phyloP scores from a whole-genome alignment of 1,140 invertebrate genomes.

The Drosophila sechellia region DNA sequence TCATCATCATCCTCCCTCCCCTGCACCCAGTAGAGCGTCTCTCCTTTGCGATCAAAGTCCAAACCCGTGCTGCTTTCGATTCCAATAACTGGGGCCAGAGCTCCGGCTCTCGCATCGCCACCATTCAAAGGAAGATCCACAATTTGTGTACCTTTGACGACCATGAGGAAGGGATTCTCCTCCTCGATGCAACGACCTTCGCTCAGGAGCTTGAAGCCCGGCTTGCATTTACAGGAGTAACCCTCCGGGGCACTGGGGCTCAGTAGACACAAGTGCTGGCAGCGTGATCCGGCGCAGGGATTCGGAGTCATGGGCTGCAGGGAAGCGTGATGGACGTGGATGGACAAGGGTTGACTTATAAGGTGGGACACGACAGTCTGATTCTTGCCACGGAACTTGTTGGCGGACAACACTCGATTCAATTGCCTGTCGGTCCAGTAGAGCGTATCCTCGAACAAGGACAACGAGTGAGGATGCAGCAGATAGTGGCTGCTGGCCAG shows the following conservation, averaged over 20 bases:
- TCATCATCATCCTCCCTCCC: conserved; percentile 90
- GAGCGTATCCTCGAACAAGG: conserved; percentile 95
- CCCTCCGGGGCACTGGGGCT: conserved; percentile 89
- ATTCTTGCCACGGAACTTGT: conserved; percentile 96
- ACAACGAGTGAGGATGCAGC: conserved; percentile 97
- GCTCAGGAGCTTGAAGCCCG: conserved; percentile 90
- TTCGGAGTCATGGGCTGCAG: conserved; percentile 94
- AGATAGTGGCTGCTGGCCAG: conserved; percentile 95
- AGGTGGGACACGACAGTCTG: conserved; percentile 97
- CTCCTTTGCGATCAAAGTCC: conserved; percentile 95
- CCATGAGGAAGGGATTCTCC: conserved; percentile 94
- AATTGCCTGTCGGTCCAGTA: conserved; percentile 99
- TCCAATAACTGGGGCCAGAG: conserved; percentile 95
- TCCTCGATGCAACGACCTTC: conserved; percentile 93
- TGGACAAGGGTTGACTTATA: conserved; percentile 96
- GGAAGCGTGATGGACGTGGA: conserved; percentile 96
- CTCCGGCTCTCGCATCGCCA: conserved; percentile 90
- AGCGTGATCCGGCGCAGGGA: conserved; percentile 92
- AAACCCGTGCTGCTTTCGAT: conserved; percentile 94
- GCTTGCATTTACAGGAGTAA: conserved; percentile 95
- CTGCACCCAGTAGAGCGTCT: conserved; percentile 94
- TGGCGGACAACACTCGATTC: conserved; percentile 93
- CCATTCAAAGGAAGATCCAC: conserved; percentile 92
- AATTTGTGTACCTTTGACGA: conserved; percentile 95
- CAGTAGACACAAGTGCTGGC: conserved; percentile 96